Evolutionary conservation across 2,797 vertebrate genomes (phyloP), one percentile per base, ranked within the genome.

Genomic region (Helicolenus hilgendorfi): DNA sequence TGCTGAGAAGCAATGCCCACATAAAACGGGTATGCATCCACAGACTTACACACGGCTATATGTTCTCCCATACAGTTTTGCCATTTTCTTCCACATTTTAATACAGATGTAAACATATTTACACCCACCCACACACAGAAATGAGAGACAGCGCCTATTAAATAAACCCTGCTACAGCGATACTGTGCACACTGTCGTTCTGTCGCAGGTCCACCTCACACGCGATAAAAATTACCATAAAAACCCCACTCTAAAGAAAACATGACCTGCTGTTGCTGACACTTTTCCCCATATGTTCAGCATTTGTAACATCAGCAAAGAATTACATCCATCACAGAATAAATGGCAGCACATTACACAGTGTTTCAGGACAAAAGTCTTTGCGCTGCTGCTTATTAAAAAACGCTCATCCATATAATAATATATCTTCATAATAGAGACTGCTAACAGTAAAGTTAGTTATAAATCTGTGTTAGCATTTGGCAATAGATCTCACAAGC

Each of bases 401-500:
- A 79, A 77, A 64, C 60, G n/a, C 7, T 65, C 62, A 64, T 69
- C 62, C 22, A 26, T 45, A 76, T 69, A 31, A 78, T 74, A 53
- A 69, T 31, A 65, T 35, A 79, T 86, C 65, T 74, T 87, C 73
- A 81, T 55, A 79, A 86, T 41, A 68, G 65, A 77, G 27, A 56
- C 60, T 70, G 38, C 63, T 75, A 33, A 72, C 35, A 65, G 65
- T 63, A 31, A 78, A 81, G 71, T 73, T 56, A 49, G 27, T 26
- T 70, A 38, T 27, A 78, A 35, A 73, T 29, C 68, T 35, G 11
- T 79, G 72, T 65, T 64, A 67, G 38, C 49, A 64, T 72, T 83
- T 77, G 75, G 73, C 15, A 65, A 80, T 63, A 89, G 11, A 75
- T 84, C 69, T 88, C 71, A 79, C 14, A 38, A 53, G 53, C 69